Percentiles rank a stretch among this genome's conserved stretches.
phyloP scores from a whole-genome alignment of 2,113 vertebrate genomes.

The Aegithalos caudatus region DNA sequence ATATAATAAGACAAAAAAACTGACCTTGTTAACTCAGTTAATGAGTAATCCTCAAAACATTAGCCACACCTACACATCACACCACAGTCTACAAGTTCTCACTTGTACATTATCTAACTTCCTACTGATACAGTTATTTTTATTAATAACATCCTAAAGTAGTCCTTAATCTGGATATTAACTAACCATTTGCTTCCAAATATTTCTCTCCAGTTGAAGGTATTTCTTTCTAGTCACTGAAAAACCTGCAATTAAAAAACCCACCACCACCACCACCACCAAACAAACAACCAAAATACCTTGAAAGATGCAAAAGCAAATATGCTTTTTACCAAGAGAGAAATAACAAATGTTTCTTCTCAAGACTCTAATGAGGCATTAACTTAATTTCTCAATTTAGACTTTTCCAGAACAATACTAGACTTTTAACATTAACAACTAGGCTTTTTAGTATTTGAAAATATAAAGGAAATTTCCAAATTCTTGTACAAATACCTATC shows the following conservation, averaged over 20 bases:
- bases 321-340: neutral
- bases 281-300: neutral
- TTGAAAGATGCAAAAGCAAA: neutral
- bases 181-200: neutral
- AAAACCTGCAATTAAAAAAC: neutral
- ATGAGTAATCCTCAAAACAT: neutral
- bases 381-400: neutral
- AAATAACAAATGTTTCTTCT: neutral
- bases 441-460: neutral
- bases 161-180: neutral
- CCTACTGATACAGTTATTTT: neutral
- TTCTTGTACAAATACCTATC: neutral
- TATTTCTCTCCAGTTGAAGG: neutral
- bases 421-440: neutral
- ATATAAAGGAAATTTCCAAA: neutral
- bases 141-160: neutral
- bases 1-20: neutral
- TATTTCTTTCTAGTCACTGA: neutral
- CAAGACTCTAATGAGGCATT: neutral
- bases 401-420: neutral
- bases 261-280: fast-evolving
- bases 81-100: neutral
- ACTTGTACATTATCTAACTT: neutral
- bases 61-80: neutral
- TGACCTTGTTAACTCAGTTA: neutral